A percentile compares a stretch with the other conserved stretches of the same genome.
phyloP scores from a whole-genome alignment of 2,113 vertebrate species.

The Ceyx margarethae region DNA sequence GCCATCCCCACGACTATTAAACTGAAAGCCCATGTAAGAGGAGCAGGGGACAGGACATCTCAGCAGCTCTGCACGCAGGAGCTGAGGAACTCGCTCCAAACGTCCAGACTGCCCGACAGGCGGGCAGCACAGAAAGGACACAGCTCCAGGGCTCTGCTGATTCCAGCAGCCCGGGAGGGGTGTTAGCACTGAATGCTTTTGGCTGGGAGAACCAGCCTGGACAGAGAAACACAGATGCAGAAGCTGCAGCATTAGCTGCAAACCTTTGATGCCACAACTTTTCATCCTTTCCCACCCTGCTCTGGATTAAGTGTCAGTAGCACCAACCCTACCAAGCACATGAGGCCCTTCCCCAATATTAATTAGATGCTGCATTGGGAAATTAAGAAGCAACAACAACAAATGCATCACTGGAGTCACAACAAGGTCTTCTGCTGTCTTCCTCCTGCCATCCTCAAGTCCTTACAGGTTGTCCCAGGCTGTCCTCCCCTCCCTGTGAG shows the following conservation, averaged over 20 bases:
- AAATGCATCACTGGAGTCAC: neutral
- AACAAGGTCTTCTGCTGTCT: neutral
- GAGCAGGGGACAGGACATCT: constrained; percentile 34
- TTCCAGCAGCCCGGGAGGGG: neutral
- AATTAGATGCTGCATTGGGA: too few relatives aligned
- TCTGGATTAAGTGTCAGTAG: neutral
- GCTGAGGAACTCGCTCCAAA: constrained; percentile 43
- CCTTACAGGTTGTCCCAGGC: neutral
- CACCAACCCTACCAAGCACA: neutral
- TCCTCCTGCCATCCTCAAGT: neutral
- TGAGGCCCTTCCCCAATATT: neutral
- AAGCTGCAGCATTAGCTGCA: neutral
- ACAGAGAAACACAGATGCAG: neutral
- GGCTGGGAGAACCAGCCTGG: neutral
- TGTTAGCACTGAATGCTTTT: neutral
- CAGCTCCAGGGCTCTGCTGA: neutral
- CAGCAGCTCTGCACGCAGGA: neutral
- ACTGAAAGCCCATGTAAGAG: constrained; percentile 28
- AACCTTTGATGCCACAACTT: neutral
- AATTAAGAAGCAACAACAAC: too few relatives aligned
- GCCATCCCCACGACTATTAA: constrained; percentile 68
- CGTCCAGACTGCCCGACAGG: constrained; percentile 52
- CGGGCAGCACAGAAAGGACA: neutral
- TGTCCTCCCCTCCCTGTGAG: neutral
- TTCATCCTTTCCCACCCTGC: neutral